phyloP scores from a whole-genome alignment of 2,888 invertebrate species.

The Osmoderma eremita region DNA sequence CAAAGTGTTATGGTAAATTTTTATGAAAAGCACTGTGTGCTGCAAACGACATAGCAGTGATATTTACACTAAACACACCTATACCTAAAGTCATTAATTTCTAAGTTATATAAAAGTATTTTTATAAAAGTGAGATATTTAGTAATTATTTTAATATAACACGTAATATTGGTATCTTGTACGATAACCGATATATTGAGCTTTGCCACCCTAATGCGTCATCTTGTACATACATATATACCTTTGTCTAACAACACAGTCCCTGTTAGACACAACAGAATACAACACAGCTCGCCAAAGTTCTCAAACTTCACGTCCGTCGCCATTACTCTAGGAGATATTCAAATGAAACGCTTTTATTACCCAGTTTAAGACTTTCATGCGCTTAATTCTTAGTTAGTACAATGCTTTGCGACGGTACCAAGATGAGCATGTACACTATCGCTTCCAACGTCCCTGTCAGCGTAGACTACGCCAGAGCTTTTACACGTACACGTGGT shows the following conservation, averaged over 20 bases:
- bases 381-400: slow-evolving; percentile 18
- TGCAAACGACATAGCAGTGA: too few relatives aligned
- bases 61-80: too few relatives aligned
- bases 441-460: background rate
- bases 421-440: background rate
- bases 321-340: slow-evolving; percentile 30
- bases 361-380: slow-evolving; percentile 32
- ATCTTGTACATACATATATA: slow-evolving; percentile 22
- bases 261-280: slow-evolving; percentile 36
- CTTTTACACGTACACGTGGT: background rate
- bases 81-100: too few relatives aligned
- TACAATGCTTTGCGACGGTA: slow-evolving; percentile 11
- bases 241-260: slow-evolving; percentile 21
- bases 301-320: slow-evolving; percentile 13
- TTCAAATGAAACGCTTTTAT: slow-evolving; percentile 42
- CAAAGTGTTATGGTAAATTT: too few relatives aligned
- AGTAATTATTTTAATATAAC: too few relatives aligned
- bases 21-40: too few relatives aligned
- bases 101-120: too few relatives aligned
- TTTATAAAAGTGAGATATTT: too few relatives aligned
- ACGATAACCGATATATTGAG: too few relatives aligned
- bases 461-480: background rate
- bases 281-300: slow-evolving; percentile 28
- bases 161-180: too few relatives aligned
- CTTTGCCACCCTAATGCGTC: too few relatives aligned